These are phyloP conservation scores for Xanthia togata DNA, from an alignment of 2,888 invertebrate species.

Conservation along the genomic window DNA sequence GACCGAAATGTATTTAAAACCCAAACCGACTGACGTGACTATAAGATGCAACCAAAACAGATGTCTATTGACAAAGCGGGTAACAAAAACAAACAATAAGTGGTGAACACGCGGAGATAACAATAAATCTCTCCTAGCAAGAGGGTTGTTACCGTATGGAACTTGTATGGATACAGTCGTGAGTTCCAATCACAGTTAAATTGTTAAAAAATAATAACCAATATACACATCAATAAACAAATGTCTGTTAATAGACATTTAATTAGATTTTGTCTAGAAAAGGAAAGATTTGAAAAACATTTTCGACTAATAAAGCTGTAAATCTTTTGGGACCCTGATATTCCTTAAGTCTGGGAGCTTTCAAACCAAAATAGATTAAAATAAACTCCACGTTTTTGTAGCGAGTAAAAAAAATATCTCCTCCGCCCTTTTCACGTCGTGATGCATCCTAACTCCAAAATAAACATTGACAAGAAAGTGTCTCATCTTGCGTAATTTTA, in stretches of 20 bases:
- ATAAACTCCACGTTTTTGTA: conserved; percentile 48
- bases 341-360: conserved; percentile 22
- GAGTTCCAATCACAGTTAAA: conserved; percentile 9
- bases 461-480: conserved; percentile 73
- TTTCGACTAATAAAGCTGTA: conserved; percentile 5
- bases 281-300: background rate
- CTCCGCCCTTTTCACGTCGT: conserved; percentile 35
- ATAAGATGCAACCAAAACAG: conserved; percentile 76
- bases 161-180: conserved; percentile 9
- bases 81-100: conserved; percentile 80
- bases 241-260: background rate
- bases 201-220: background rate
- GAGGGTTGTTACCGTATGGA: conserved; percentile 45
- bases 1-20: conserved; percentile 69
- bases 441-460: conserved; percentile 48
- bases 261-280: conserved; percentile 1
- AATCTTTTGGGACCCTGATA: conserved; percentile 24
- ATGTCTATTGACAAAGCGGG: conserved; percentile 80
- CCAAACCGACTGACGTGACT: conserved; percentile 68
- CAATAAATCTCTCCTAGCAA: conserved; percentile 75
- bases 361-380: conserved; percentile 50
- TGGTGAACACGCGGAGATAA: conserved; percentile 71
- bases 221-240: conserved; percentile 26
- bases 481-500: conserved; percentile 72
- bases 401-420: conserved; percentile 48